Base-by-base conservation (phyloP, 2,113 vertebrate genomes). In the Sinocyclocheilus anshuiensis region DNA sequence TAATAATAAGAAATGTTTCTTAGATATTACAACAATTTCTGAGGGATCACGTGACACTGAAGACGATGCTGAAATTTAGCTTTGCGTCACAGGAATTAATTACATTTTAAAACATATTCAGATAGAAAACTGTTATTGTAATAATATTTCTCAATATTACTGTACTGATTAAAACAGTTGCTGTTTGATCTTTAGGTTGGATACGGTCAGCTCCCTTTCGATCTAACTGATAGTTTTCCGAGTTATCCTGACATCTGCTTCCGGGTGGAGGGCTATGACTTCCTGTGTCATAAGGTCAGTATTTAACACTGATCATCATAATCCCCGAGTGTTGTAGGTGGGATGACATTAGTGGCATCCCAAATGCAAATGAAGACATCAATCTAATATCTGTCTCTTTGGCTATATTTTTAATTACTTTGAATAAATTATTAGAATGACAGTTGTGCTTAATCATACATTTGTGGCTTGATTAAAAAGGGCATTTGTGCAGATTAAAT, bases 201-300 rank as follows among this genome's bases (percentile, higher is more conserved):
- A 83, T 98, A 97, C 77, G 97, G 96, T 48, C 97, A 98, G 89
- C 93, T 99, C 90, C 98, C 98, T 0, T 99, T 99, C 89, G 95
- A 98, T 85, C 95, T 95, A 88, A 96, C 96, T 0, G 96, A 97
- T 69, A 94, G 92, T 89, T 96, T 98, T 71, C 95, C 94, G 75
- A 97, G 96, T 88, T 99, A 96, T 87, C 96, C 98, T 0, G 98
- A 99, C 0, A 92, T 98, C 81, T 99, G 97, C 90, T 99, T 99
- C 94, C 94, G 93, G 22, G 97, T 99, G 1, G 93, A 95, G 1
- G 93, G 94, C 48, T 97, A 94, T 79, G 92, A 93, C 91, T 99
- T 99, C 72, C 91, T 99, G 86, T 99, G 98, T 92, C 97, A 99
- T 90, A 99, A 99, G 96, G 98, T 98, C 87, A 13, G 80, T 13